phyloP scores from a whole-genome alignment of 1,140 invertebrate genomes.

The Trichonephila clavata region DNA sequence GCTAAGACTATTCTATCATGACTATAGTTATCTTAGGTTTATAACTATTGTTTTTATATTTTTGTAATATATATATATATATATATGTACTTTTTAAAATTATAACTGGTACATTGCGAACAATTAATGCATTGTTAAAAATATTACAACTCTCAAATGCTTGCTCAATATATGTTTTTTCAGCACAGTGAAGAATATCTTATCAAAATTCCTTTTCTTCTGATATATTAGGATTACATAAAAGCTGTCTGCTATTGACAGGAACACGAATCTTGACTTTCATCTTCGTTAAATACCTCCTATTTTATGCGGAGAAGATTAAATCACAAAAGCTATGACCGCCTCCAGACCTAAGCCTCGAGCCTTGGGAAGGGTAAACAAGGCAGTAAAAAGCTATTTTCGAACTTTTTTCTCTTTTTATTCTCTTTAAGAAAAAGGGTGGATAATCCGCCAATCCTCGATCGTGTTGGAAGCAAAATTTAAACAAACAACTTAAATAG shows the following conservation, averaged over 20 bases:
- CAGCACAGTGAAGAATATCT: too few relatives aligned
- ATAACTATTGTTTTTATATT: too few relatives aligned
- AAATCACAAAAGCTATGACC: constrained; percentile 2
- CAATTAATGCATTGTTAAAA: too few relatives aligned
- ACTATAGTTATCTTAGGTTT: too few relatives aligned
- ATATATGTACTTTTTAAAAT: too few relatives aligned
- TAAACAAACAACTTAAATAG: constrained; percentile 24
- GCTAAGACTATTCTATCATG: too few relatives aligned
- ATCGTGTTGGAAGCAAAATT: constrained; percentile 20
- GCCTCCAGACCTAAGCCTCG: neutral
- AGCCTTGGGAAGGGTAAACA: neutral
- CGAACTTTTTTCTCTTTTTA: neutral
- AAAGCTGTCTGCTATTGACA: neutral
- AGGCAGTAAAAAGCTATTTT: neutral
- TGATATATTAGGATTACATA: neutral
- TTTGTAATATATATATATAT: too few relatives aligned
- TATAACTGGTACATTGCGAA: too few relatives aligned
- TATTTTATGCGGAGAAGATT: constrained; percentile 1
- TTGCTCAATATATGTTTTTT: too few relatives aligned
- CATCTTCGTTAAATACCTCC: neutral
- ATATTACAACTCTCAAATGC: too few relatives aligned
- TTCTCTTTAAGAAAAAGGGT: neutral
- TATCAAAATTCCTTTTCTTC: neutral
- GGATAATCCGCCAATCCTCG: neutral
- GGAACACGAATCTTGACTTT: neutral